Evolutionary conservation across 2,113 vertebrate genomes (phyloP).

Genomic region (Hyperopisus bebe): DNA sequence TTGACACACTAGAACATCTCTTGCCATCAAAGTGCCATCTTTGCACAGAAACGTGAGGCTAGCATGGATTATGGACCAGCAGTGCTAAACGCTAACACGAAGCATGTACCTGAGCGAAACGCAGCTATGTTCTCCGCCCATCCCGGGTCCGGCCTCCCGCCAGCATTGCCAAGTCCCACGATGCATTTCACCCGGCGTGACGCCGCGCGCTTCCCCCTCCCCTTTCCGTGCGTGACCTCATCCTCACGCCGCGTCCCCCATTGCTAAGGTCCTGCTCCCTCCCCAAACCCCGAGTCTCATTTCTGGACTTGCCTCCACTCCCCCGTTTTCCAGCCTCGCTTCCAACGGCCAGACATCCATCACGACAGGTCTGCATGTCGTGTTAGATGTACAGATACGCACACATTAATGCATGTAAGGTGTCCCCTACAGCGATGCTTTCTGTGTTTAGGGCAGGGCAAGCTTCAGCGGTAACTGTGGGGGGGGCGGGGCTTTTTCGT

Average conservation of each 20-base stretch:
- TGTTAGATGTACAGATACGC: background rate
- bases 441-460: background rate
- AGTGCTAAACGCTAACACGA: background rate
- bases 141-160: background rate
- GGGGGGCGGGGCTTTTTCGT: slow-evolving; percentile 31
- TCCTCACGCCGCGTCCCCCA: background rate
- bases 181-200: background rate
- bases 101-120: background rate
- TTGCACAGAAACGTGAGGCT: background rate
- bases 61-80: background rate
- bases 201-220: background rate
- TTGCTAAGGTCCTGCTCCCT: background rate
- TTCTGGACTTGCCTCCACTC: background rate
- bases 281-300: background rate
- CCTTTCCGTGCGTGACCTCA: background rate
- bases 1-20: background rate
- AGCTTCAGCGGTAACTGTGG: background rate
- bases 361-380: background rate
- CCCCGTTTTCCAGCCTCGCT: background rate
- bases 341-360: background rate
- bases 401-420: background rate
- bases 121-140: background rate
- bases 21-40: background rate
- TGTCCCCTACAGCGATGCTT: background rate
- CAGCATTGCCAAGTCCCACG: background rate